Evolutionary conservation across 2,888 invertebrate genomes (phyloP).

Genomic region (Acronicta leporina): DNA sequence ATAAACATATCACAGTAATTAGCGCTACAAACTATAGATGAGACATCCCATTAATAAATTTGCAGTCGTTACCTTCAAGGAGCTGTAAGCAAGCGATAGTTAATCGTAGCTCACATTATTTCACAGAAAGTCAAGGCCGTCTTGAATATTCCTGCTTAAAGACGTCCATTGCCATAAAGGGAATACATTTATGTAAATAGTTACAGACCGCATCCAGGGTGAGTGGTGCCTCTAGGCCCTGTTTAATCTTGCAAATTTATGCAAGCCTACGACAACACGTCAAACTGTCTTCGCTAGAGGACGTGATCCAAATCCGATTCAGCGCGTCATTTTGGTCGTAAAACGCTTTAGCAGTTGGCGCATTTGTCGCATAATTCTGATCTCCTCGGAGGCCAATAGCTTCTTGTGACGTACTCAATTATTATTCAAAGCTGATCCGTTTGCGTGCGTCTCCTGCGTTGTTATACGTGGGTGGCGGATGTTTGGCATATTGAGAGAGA

Average conservation of each 20-base stretch:
- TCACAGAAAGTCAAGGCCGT: slow-evolving; percentile 35
- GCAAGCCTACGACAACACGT: slow-evolving; percentile 86
- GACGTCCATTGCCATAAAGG: slow-evolving; percentile 63
- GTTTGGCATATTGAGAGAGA: slow-evolving; percentile 9
- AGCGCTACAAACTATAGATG: slow-evolving; percentile 41
- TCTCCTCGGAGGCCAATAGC: slow-evolving; percentile 75
- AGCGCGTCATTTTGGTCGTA: slow-evolving; percentile 82
- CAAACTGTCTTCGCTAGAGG: slow-evolving; percentile 83
- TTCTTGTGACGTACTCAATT: slow-evolving; percentile 64
- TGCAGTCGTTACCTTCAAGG: slow-evolving; percentile 11
- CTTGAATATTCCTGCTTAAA: slow-evolving; percentile 60
- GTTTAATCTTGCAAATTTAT: slow-evolving; percentile 88
- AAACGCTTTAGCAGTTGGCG: slow-evolving; percentile 85
- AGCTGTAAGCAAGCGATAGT: not conserved
- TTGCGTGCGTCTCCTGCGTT: slow-evolving; percentile 54
- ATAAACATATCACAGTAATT: slow-evolving; percentile 38
- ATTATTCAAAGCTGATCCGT: slow-evolving; percentile 78
- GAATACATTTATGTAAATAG: slow-evolving; percentile 83
- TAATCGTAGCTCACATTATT: slow-evolving; percentile 8
- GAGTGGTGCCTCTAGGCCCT: slow-evolving; percentile 65
- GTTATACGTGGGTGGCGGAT: slow-evolving; percentile 13
- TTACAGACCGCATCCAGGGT: slow-evolving; percentile 70
- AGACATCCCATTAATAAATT: slow-evolving; percentile 27
- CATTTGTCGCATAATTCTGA: slow-evolving; percentile 83
- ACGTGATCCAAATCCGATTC: slow-evolving; percentile 88